Evolutionary conservation across 2,797 vertebrate genomes (phyloP), one percentile per base, ranked within the genome.

Genomic region (Oreortyx pictus): DNA sequence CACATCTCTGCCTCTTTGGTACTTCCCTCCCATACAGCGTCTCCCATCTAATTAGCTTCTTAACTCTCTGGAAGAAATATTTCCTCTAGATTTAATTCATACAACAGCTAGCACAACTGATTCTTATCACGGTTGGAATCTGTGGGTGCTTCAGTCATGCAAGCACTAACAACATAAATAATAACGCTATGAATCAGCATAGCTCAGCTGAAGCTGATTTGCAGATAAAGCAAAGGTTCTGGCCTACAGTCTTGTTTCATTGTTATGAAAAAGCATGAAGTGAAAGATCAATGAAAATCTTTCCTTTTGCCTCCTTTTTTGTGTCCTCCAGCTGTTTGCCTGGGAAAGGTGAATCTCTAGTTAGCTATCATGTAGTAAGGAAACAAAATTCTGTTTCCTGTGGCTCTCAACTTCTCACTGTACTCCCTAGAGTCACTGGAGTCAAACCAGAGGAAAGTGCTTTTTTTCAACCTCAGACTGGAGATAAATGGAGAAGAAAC

Each of bases 11-110:
- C 12, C 25, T 78, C 27, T 68, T 61, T 33, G 35, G 54, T 64
- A 12, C 19, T 77, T 90, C 14, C 6, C 25, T 85, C 25, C 25
- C 16, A 3, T 54, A 9, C 5, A 29, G 37, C 46, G 43, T 67
- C 67, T 70, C 22, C 18, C n/a, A 10, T 41, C 57, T 39, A 68
- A 65, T 65, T 35, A 68, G 57, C 29, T 80, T 66, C 7, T 50
- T 57, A 82, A 33, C 2, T 2, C n/a, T 84, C 29, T 52, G 27
- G 4, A 88, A 37, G 6, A 85, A 77, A 82, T 1, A 3, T 2
- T 74, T 86, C 27, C 29, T 72, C 33, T 46, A 65, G 22, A 62
- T 75, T 88, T 72, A 81, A 68, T 82, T 73, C 75, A 18, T 72
- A 27, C 19, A 76, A 11, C 18, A 68, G 54, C 61, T 31, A 75